These are phyloP conservation scores for Parazoanthus swiftii DNA, from an alignment of 92 coral and sea anemone species.

Conservation along the genomic window DNA sequence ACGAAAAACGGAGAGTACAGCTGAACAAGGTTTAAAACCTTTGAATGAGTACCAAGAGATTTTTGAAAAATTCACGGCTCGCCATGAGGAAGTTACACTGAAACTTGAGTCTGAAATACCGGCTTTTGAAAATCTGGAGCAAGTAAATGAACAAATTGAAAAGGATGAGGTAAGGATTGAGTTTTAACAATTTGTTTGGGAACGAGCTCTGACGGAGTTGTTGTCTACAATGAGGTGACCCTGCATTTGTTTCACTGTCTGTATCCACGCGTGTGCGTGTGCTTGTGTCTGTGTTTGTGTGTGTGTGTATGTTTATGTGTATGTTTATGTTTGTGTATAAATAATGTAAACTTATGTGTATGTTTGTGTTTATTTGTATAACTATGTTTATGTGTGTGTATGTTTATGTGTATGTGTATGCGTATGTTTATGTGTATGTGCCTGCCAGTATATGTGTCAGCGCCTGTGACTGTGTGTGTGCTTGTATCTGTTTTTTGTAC, in stretches of 20 bases:
- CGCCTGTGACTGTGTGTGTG: neutral
- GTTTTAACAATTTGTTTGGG: neutral
- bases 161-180: conserved; percentile 68
- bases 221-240: no score
- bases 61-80: conserved; percentile 80
- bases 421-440: neutral
- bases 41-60: conserved; percentile 88
- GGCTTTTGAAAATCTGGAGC: conserved; percentile 65
- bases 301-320: no score
- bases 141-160: conserved; percentile 77
- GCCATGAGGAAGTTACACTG: conserved; percentile 83
- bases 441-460: neutral
- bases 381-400: neutral
- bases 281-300: no score
- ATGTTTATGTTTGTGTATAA: no score
- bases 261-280: neutral
- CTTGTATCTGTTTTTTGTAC: no score
- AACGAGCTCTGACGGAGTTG: neutral
- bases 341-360: no score
- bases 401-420: neutral
- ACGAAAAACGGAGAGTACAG: conserved; percentile 77
- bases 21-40: conserved; percentile 86
- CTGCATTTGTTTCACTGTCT: neutral
- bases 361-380: no score
- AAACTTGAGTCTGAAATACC: conserved; percentile 67